Evolutionary conservation across 2,797 vertebrate genomes (phyloP).

Genomic region (Sebastes taczanowskii): DNA sequence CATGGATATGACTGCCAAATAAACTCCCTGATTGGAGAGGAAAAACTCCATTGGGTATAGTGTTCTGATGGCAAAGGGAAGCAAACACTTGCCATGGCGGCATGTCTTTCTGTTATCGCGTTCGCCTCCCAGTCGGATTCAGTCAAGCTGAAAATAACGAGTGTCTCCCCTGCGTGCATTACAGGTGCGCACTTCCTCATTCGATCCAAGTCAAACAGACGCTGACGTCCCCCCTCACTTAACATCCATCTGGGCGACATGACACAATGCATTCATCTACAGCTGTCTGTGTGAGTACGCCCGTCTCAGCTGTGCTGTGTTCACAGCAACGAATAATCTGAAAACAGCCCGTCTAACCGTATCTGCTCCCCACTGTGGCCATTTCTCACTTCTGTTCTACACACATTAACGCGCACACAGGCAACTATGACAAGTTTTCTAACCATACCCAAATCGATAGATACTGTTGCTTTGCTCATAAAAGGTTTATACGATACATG

Average conservation of each 20-base stretch:
- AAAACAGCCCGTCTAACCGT: slow-evolving; percentile 1
- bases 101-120: neutral
- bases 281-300: slow-evolving; percentile 8
- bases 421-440: slow-evolving; percentile 10
- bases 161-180: slow-evolving; percentile 10
- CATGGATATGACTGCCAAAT: slow-evolving; percentile 36
- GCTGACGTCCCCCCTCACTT: slow-evolving; percentile 13
- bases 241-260: slow-evolving; percentile 49
- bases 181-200: slow-evolving; percentile 30
- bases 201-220: slow-evolving; percentile 34
- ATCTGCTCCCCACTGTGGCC: slow-evolving; percentile 2
- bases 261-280: slow-evolving; percentile 34
- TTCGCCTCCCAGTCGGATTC: slow-evolving; percentile 10
- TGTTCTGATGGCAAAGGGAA: neutral
- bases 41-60: slow-evolving; percentile 14
- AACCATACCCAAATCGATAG: slow-evolving; percentile 23
- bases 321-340: slow-evolving; percentile 33
- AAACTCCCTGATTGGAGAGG: slow-evolving; percentile 26
- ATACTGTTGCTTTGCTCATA: slow-evolving; percentile 11
- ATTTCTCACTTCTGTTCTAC: slow-evolving; percentile 20
- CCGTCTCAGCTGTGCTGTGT: slow-evolving; percentile 7
- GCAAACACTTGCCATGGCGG: neutral
- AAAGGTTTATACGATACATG: neutral
- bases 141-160: slow-evolving; percentile 27
- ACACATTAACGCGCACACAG: slow-evolving; percentile 22